These are phyloP conservation scores for Lutjanus campechanus DNA, from an alignment of 2,797 vertebrate genomes.

Conservation along the genomic window DNA sequence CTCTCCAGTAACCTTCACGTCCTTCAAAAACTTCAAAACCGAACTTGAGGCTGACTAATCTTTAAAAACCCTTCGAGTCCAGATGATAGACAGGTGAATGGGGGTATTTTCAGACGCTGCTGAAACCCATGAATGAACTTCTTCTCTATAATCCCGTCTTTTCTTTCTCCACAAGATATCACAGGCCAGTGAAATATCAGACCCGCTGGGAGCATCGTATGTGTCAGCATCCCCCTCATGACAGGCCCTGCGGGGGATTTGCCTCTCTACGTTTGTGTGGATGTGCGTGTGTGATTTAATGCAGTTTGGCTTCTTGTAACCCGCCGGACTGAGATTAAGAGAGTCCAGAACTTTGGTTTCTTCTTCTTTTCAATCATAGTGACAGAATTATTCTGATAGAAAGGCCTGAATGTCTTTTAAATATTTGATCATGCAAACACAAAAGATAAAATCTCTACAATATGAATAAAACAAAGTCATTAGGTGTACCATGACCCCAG, in stretches of 20 bases:
- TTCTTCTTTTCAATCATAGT: constrained; percentile 6
- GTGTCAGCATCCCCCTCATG: constrained; percentile 48
- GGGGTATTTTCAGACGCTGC: constrained; percentile 31
- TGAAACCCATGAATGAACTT: constrained; percentile 32
- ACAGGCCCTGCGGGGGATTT: constrained; percentile 23
- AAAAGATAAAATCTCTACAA: not conserved
- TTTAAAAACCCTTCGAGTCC: constrained; percentile 29
- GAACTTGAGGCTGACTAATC: constrained; percentile 23
- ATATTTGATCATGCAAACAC: not conserved
- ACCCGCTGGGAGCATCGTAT: constrained; percentile 34
- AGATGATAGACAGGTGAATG: constrained; percentile 32
- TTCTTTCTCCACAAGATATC: constrained; percentile 43
- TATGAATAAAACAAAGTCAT: not conserved
- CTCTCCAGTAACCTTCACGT: not conserved
- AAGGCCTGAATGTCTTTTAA: constrained; percentile 16
- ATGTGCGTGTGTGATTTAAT: constrained; percentile 5
- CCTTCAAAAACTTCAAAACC: constrained; percentile 31
- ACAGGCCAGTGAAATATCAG: constrained; percentile 65
- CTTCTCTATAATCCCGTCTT: constrained; percentile 29
- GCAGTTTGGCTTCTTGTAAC: constrained; percentile 30
- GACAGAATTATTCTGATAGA: constrained; percentile 13
- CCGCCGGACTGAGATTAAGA: constrained; percentile 12
- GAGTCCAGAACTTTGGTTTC: not conserved
- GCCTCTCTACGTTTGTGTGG: constrained; percentile 22
- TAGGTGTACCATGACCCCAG: not conserved